A percentile compares a stretch with the other conserved stretches of the same genome.
These are phyloP conservation scores for Mirounga angustirostris DNA, from an alignment of 2,113 vertebrate genomes.

Conservation along the genomic window DNA sequence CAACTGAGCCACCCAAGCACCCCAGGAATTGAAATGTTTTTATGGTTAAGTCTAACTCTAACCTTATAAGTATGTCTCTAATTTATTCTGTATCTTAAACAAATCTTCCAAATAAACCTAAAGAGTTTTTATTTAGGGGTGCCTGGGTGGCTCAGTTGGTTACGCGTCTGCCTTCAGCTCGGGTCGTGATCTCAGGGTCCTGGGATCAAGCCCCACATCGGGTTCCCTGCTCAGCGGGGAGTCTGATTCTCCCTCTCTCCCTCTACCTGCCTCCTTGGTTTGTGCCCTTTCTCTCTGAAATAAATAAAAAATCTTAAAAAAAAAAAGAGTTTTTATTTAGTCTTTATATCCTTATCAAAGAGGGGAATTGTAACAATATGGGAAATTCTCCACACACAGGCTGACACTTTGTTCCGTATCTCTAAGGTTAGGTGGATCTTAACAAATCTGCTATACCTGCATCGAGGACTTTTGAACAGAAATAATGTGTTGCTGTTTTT, in stretches of 20 bases:
- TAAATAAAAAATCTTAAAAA: too few relatives aligned
- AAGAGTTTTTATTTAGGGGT: background rate
- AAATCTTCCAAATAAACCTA: background rate
- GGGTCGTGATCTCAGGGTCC: too few relatives aligned
- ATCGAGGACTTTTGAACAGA: background rate
- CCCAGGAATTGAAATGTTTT: background rate
- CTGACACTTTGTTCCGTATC: background rate
- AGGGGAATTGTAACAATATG: background rate
- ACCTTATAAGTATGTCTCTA: background rate
- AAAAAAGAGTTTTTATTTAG: background rate
- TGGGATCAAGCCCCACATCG: too few relatives aligned
- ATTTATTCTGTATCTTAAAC: constrained; percentile 25
- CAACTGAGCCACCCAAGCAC: background rate
- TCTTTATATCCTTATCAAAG: background rate
- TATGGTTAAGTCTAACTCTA: background rate
- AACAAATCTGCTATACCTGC: background rate
- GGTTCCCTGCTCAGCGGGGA: too few relatives aligned
- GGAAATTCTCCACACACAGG: background rate
- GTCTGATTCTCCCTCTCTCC: too few relatives aligned
- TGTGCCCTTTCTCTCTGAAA: too few relatives aligned
- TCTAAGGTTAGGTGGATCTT: background rate
- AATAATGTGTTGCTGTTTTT: background rate
- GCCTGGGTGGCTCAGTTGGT: too few relatives aligned
- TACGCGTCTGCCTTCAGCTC: too few relatives aligned
- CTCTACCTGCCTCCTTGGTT: too few relatives aligned